These are phyloP conservation scores for Sylvietta virens DNA, from an alignment of 2,113 vertebrate genomes.

Conservation along the genomic window DNA sequence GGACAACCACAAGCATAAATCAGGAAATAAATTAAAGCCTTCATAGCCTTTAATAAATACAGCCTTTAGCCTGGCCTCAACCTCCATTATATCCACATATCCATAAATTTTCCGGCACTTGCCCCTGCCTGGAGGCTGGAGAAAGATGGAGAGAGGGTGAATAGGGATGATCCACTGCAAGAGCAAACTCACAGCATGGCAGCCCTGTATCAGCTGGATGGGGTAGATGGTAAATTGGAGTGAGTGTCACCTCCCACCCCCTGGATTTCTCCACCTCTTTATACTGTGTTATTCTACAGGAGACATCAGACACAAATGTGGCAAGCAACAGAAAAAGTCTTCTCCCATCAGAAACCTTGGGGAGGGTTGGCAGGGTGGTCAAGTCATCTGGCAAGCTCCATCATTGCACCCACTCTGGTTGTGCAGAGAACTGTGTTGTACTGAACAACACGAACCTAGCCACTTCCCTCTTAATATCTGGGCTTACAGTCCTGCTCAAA, in stretches of 20 bases:
- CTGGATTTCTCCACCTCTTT: background rate
- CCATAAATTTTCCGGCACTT: background rate
- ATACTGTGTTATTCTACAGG: no score
- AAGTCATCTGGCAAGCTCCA: background rate
- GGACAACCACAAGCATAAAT: background rate
- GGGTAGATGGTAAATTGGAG: fast-evolving
- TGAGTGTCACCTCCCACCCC: background rate
- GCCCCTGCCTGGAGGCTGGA: background rate
- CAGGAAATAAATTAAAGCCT: background rate
- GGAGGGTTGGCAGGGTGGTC: fast-evolving
- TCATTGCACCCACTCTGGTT: background rate
- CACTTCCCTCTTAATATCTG: background rate
- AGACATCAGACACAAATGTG: background rate
- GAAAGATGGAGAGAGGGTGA: background rate
- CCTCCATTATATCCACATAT: background rate
- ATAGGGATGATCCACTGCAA: background rate
- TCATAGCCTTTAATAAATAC: no score
- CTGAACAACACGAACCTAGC: fast-evolving
- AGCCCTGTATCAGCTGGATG: background rate
- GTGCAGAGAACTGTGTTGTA: background rate
- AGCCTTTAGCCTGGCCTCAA: background rate
- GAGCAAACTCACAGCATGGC: background rate
- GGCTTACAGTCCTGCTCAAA: background rate
- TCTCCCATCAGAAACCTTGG: background rate
- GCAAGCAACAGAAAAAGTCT: background rate